Percentiles rank a stretch among this genome's conserved stretches.
These are phyloP conservation scores for Morpho helenor DNA, from an alignment of 2,888 invertebrate genomes.

Conservation along the genomic window DNA sequence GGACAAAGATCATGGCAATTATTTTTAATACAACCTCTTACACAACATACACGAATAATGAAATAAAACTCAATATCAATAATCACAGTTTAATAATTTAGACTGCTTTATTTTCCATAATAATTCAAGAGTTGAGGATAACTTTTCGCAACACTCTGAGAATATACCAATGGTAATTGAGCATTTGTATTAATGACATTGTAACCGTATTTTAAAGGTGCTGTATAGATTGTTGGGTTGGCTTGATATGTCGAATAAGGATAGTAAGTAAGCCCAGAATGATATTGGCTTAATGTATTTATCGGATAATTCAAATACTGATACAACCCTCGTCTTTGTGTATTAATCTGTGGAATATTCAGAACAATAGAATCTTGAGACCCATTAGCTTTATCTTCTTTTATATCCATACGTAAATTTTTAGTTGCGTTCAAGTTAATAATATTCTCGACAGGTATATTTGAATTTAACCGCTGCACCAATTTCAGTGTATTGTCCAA, in stretches of 20 bases:
- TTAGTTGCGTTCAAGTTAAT: slow-evolving; percentile 2
- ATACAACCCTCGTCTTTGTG: not conserved
- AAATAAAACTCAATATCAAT: too few relatives aligned
- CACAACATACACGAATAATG: too few relatives aligned
- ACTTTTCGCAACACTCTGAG: not conserved
- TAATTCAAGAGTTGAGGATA: not conserved
- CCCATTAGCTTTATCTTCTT: not conserved
- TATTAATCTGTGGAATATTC: not conserved
- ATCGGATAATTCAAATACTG: not conserved
- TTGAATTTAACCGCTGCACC: slow-evolving; percentile 35
- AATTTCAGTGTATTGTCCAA: slow-evolving; percentile 34
- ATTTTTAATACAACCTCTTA: too few relatives aligned
- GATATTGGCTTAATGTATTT: slow-evolving; percentile 1
- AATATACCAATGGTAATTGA: not conserved
- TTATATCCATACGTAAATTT: not conserved
- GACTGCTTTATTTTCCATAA: not conserved
- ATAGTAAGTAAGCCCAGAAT: not conserved
- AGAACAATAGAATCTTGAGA: not conserved
- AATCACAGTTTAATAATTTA: too few relatives aligned
- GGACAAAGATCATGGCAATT: too few relatives aligned
- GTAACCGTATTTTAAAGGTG: slow-evolving; percentile 1
- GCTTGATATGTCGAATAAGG: not conserved
- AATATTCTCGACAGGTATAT: slow-evolving; percentile 25
- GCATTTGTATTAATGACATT: not conserved
- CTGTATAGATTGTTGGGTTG: not conserved